Evolutionary conservation across 2,113 vertebrate genomes (phyloP).

Genomic region (Crotalus horridus): DNA sequence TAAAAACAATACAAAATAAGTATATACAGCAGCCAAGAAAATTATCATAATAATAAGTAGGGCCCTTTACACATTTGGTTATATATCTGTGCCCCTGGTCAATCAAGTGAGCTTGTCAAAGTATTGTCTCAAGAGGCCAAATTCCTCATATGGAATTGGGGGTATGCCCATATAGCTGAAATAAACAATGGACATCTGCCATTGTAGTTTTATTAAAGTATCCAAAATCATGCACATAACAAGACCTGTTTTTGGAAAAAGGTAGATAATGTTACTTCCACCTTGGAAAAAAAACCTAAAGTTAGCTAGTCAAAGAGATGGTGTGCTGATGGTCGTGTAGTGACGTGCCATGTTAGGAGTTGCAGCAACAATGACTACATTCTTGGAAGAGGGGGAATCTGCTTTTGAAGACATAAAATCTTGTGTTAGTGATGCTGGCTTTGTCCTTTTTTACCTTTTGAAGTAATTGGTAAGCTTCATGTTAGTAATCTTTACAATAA

Average conservation of each 20-base stretch:
- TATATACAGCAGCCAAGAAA: background rate
- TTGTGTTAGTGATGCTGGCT: background rate
- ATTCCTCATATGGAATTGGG: background rate
- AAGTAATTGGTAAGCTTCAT: background rate
- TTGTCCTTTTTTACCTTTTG: background rate
- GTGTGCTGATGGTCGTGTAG: background rate
- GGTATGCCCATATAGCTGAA: background rate
- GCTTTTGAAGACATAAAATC: background rate
- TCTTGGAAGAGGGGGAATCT: background rate
- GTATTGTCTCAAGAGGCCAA: background rate
- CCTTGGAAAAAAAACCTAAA: background rate
- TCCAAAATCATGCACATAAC: background rate
- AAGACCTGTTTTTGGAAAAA: background rate
- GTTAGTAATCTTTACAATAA: background rate
- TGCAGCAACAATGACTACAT: background rate
- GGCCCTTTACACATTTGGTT: background rate
- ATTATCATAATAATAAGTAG: background rate
- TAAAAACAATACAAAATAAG: too few species aligned
- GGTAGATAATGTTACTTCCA: background rate
- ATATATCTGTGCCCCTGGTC: background rate
- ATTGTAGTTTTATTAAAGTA: background rate
- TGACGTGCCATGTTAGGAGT: background rate
- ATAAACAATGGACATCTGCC: background rate
- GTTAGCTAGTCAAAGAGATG: background rate
- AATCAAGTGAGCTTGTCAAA: background rate